phyloP scores from a whole-genome alignment of 2,888 invertebrate genomes.

The Eupithecia abbreviata region DNA sequence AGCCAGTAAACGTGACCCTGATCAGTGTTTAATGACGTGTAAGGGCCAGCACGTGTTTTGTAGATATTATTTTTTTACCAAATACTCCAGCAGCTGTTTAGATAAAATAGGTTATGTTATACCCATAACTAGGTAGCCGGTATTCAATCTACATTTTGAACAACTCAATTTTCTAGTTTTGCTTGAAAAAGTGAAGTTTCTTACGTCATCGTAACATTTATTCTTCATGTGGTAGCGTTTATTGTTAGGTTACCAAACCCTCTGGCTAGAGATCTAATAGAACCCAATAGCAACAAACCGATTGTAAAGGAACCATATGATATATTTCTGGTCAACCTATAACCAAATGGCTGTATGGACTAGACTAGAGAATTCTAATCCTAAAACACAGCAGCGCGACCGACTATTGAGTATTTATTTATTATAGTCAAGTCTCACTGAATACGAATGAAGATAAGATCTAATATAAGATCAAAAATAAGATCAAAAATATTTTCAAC shows the following conservation, averaged over 20 bases:
- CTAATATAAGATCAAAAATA: neutral
- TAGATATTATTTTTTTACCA: neutral
- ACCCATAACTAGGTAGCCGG: neutral
- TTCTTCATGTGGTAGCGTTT: too few relatives aligned
- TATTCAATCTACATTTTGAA: neutral
- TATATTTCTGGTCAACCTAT: neutral
- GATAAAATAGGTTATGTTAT: neutral
- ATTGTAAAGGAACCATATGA: too few relatives aligned
- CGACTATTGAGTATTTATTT: too few relatives aligned
- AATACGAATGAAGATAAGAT: neutral
- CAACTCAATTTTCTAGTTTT: neutral
- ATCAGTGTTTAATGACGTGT: neutral
- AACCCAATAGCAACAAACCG: neutral
- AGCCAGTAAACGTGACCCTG: neutral
- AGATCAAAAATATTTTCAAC: neutral
- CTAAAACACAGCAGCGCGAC: neutral
- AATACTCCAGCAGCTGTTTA: neutral
- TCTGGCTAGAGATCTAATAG: neutral
- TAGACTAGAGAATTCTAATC: too few relatives aligned
- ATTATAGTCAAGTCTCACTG: neutral
- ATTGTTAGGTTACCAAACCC: neutral
- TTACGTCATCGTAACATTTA: neutral
- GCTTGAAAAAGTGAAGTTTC: neutral
- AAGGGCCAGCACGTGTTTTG: neutral
- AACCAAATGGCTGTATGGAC: too few relatives aligned